Evolutionary conservation across 2,888 invertebrate species (phyloP).

Genomic region (Baronia brevicornis): DNA sequence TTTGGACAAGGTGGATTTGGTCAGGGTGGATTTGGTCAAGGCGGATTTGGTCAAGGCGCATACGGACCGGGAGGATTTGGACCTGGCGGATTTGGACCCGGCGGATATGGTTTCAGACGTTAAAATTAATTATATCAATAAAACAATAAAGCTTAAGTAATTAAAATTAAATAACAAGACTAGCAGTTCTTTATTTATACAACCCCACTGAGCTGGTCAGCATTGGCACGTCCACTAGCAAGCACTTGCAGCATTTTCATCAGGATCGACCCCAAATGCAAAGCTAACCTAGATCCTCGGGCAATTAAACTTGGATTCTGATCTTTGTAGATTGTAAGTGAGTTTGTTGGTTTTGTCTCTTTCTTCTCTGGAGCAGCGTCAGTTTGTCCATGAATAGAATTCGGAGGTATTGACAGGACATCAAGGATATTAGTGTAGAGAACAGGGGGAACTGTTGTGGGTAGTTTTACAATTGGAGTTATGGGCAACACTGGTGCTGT

Average conservation of each 20-base stretch:
- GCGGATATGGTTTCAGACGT: slow-evolving; percentile 8
- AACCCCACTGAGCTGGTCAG: slow-evolving; percentile 33
- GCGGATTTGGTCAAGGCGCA: too few relatives aligned
- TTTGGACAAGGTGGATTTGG: slow-evolving; percentile 14
- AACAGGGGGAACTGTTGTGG: slow-evolving; percentile 2
- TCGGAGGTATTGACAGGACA: slow-evolving; percentile 5
- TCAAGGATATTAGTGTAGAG: slow-evolving; percentile 13
- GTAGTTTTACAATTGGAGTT: slow-evolving; percentile 2
- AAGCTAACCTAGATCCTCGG: slow-evolving; percentile 38
- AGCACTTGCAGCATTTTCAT: slow-evolving; percentile 46
- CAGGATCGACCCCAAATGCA: slow-evolving; percentile 50
- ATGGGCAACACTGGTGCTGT: neutral
- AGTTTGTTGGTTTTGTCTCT: slow-evolving; percentile 6
- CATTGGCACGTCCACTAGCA: slow-evolving; percentile 36
- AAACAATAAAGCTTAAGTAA: slow-evolving; percentile 6
- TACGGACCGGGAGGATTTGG: too few relatives aligned
- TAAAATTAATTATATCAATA: neutral
- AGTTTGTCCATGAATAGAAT: slow-evolving; percentile 2
- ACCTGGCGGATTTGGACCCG: slow-evolving; percentile 12
- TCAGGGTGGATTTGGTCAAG: slow-evolving; percentile 6
- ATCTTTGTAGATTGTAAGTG: slow-evolving; percentile 13
- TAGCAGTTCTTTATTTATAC: slow-evolving; percentile 15
- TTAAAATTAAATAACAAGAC: slow-evolving; percentile 6
- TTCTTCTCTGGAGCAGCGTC: slow-evolving; percentile 1
- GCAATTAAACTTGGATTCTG: slow-evolving; percentile 25